A percentile compares a stretch with the other conserved stretches of the same genome.
Conservation (phyloP, 1,140 invertebrate species). For the Temnothorax longispinosus region DNA sequence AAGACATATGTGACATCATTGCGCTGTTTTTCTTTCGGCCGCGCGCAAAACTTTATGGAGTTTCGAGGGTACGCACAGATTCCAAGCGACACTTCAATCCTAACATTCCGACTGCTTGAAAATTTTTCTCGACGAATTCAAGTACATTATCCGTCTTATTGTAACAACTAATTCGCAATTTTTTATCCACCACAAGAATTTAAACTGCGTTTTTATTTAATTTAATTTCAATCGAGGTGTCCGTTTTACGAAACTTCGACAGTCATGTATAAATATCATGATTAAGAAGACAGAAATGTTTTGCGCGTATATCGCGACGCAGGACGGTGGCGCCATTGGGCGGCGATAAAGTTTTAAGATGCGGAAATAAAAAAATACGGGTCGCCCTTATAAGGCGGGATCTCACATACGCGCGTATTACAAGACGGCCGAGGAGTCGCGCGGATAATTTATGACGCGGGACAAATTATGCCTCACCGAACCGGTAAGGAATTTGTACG, state of each 20-base stretch:
- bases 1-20: slow-evolving; percentile 51
- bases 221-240: slow-evolving; percentile 19
- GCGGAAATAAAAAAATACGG: slow-evolving; percentile 70
- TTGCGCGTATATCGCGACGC: slow-evolving; percentile 36
- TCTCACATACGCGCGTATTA: slow-evolving; percentile 61
- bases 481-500: slow-evolving; percentile 65
- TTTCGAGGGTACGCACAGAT: no score
- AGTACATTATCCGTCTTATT: background rate
- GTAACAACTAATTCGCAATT: background rate
- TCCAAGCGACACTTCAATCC: background rate
- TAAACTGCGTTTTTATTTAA: background rate
- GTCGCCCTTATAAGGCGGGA: slow-evolving; percentile 68
- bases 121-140: background rate
- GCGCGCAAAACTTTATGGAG: background rate
- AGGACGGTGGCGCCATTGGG: slow-evolving; percentile 51
- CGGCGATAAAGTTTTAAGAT: slow-evolving; percentile 66
- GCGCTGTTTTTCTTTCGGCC: slow-evolving; percentile 52
- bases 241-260: background rate
- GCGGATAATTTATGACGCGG: slow-evolving; percentile 70
- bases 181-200: background rate
- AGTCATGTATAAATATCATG: slow-evolving; percentile 47
- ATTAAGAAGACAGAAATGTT: slow-evolving; percentile 55
- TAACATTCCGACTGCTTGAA: background rate
- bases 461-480: slow-evolving; percentile 62
- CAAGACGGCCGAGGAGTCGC: slow-evolving; percentile 49